phyloP scores from a whole-genome alignment of 2,797 vertebrate genomes.

The Gymnothorax javanicus region DNA sequence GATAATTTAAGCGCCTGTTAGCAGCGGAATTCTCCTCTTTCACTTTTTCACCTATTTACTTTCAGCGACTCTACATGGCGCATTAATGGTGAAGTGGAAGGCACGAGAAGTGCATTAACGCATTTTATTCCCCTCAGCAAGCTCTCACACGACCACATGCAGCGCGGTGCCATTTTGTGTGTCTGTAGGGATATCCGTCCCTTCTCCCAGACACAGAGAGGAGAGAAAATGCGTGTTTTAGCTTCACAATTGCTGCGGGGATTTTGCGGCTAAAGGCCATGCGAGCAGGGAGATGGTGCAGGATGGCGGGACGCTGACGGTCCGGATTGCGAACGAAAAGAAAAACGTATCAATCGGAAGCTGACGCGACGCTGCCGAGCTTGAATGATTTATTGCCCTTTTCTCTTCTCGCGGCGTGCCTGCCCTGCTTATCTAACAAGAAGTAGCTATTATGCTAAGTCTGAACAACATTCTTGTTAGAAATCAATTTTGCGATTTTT shows the following conservation, averaged over 20 bases:
- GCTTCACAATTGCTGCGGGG: constrained; percentile 45
- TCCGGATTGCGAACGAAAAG: constrained; percentile 36
- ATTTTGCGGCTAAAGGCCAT: background rate
- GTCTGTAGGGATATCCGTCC: constrained; percentile 25
- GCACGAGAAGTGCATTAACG: constrained; percentile 34
- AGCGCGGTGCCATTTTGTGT: constrained; percentile 12
- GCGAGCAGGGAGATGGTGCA: background rate
- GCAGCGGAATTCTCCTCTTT: background rate
- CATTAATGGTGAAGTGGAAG: constrained; percentile 22
- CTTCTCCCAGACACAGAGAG: background rate
- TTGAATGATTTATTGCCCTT: constrained; percentile 45
- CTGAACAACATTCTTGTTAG: constrained; percentile 48
- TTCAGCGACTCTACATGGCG: constrained; percentile 3
- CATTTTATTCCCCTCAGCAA: background rate
- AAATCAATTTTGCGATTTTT: constrained; percentile 45
- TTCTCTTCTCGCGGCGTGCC: constrained; percentile 42
- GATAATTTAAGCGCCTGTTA: constrained; percentile 5
- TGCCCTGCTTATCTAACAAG: constrained; percentile 30
- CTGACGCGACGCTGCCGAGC: constrained; percentile 26
- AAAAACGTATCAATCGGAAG: constrained; percentile 35
- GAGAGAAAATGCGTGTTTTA: constrained; percentile 42
- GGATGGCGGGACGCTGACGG: constrained; percentile 9
- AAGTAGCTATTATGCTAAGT: constrained; percentile 49
- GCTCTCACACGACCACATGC: constrained; percentile 29
- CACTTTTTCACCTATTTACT: background rate